A percentile compares a stretch with the other conserved stretches of the same genome.
phyloP scores from a whole-genome alignment of 2,888 invertebrate genomes.

The Eupithecia insigniata region DNA sequence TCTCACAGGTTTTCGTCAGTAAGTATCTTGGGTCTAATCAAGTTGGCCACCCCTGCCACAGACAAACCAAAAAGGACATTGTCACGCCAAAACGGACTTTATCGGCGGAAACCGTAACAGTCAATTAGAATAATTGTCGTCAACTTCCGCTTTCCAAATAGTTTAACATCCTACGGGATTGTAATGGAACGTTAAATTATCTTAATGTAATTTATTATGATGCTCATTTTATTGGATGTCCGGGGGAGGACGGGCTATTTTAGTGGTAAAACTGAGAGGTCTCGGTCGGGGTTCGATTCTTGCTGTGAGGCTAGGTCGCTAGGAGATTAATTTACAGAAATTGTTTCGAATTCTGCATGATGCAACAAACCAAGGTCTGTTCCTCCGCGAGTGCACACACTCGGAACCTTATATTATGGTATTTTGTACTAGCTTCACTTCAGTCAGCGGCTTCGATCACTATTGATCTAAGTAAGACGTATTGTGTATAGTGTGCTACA shows the following conservation, averaged over 20 bases:
- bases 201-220: slow-evolving; percentile 40
- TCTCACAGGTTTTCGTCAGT: too few relatives aligned
- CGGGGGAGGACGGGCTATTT: slow-evolving; percentile 10
- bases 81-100: slow-evolving; percentile 39
- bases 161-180: slow-evolving; percentile 44
- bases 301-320: not conserved
- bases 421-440: not conserved
- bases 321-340: not conserved
- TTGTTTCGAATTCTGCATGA: too few relatives aligned
- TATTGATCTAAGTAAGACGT: not conserved
- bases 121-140: slow-evolving; percentile 60
- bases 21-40: too few relatives aligned
- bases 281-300: not conserved
- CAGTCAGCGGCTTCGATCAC: not conserved
- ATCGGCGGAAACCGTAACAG: slow-evolving; percentile 56
- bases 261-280: not conserved
- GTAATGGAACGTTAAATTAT: slow-evolving; percentile 40
- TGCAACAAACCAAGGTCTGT: too few relatives aligned
- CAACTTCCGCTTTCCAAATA: slow-evolving; percentile 55
- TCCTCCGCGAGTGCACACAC: too few relatives aligned
- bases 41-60: too few relatives aligned
- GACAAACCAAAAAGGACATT: slow-evolving; percentile 25
- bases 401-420: too few relatives aligned
- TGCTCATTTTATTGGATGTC: slow-evolving; percentile 24
- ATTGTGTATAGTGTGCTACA: not conserved